These are phyloP conservation scores for Cephalopachus bancanus DNA, from an alignment of 2,797 vertebrate genomes.

Conservation along the genomic window DNA sequence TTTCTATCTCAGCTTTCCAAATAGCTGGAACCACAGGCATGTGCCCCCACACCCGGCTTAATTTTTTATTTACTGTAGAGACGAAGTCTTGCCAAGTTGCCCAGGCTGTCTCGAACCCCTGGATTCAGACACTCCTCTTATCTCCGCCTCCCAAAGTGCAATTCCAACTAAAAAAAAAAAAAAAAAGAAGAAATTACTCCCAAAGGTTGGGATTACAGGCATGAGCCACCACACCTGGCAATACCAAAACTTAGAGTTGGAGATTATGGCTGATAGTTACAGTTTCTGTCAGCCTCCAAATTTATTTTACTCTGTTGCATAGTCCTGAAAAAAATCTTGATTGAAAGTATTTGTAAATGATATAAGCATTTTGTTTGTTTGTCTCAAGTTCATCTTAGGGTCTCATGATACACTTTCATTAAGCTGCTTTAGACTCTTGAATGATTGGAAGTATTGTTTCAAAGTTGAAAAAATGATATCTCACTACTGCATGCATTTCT, in stretches of 20 bases:
- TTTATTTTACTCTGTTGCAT: slow-evolving; percentile 24
- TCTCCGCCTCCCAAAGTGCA: too few species aligned
- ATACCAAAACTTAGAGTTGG: slow-evolving; percentile 42
- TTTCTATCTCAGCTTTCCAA: too few species aligned
- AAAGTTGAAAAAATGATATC: slow-evolving; percentile 37
- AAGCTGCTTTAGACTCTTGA: not conserved
- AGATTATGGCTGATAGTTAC: not conserved
- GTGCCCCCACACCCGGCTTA: too few species aligned
- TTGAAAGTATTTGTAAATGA: slow-evolving; percentile 3
- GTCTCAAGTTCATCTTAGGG: not conserved
- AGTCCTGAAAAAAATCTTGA: slow-evolving; percentile 47
- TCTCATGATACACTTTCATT: not conserved
- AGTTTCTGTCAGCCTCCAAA: not conserved
- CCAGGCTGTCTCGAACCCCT: too few species aligned
- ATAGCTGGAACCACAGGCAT: too few species aligned
- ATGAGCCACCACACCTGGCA: too few species aligned
- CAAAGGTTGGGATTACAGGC: too few species aligned
- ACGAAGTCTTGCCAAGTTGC: too few species aligned
- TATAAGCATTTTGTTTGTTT: not conserved
- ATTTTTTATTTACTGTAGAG: too few species aligned
- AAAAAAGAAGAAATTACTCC: too few species aligned
- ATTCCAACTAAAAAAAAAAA: too few species aligned
- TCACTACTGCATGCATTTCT: slow-evolving; percentile 20
- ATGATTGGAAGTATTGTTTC: slow-evolving; percentile 15
- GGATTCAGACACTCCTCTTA: too few species aligned